These are phyloP conservation scores for Gandaritis pyraliata DNA, from an alignment of 2,888 invertebrate species.

Conservation along the genomic window DNA sequence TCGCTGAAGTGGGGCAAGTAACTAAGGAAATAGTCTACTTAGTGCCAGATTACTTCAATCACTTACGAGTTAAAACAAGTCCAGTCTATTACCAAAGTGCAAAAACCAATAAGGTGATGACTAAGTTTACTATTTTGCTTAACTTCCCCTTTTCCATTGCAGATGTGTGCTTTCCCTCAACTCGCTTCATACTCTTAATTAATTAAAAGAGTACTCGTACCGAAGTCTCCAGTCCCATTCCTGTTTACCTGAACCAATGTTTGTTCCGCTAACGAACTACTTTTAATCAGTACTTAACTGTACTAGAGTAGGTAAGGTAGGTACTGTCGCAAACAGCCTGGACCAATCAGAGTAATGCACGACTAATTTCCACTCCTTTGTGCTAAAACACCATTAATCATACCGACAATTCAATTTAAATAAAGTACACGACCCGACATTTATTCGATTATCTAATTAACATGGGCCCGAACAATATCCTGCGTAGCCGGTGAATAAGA, in stretches of 20 bases:
- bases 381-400: slow-evolving; percentile 62
- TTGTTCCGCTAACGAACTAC: slow-evolving; percentile 71
- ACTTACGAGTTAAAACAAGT: not conserved
- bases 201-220: slow-evolving; percentile 75
- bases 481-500: slow-evolving; percentile 64
- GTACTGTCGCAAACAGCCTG: slow-evolving; percentile 45
- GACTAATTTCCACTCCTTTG: slow-evolving; percentile 50
- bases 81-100: slow-evolving; percentile 3
- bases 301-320: slow-evolving; percentile 54
- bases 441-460: slow-evolving; percentile 75
- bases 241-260: slow-evolving; percentile 73
- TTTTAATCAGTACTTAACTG: slow-evolving; percentile 36
- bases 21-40: not conserved
- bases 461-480: slow-evolving; percentile 61
- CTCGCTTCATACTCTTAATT: slow-evolving; percentile 73
- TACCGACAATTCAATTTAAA: slow-evolving; percentile 66
- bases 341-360: slow-evolving; percentile 59
- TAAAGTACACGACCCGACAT: slow-evolving; percentile 66
- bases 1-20: too few relatives aligned
- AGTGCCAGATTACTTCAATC: not conserved
- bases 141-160: slow-evolving; percentile 55
- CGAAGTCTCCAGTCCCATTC: slow-evolving; percentile 50
- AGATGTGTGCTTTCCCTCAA: slow-evolving; percentile 60
- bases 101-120: slow-evolving; percentile 27
- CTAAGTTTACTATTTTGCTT: slow-evolving; percentile 44